Conservation (phyloP, 2,113 vertebrate species). For the Bambusicola thoracicus region DNA sequence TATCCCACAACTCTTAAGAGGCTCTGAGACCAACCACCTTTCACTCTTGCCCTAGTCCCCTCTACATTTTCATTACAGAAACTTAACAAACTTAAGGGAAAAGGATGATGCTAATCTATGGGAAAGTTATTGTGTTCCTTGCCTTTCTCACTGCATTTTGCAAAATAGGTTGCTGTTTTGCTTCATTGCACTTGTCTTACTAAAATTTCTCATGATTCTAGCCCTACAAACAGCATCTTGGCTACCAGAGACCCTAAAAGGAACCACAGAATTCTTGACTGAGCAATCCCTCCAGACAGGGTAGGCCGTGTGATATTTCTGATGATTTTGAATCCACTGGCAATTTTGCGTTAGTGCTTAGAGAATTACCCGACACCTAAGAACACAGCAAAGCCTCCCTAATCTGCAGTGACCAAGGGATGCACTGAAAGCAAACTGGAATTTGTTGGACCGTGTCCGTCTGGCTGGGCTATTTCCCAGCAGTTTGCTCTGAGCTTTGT, state of each 20-base stretch:
- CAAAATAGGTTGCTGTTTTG: not conserved
- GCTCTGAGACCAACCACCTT: not conserved
- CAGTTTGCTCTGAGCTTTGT: not conserved
- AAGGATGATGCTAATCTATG: not conserved
- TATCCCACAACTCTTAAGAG: not conserved
- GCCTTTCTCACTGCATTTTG: not conserved
- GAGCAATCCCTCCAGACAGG: not conserved
- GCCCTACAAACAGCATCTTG: not conserved
- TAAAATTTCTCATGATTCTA: not conserved
- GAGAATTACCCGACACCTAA: not conserved
- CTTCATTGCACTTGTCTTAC: not conserved
- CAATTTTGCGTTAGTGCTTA: not conserved
- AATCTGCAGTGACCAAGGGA: not conserved
- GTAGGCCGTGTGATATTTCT: not conserved
- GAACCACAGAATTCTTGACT: not conserved
- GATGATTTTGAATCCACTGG: not conserved
- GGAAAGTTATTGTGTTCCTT: not conserved
- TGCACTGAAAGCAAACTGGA: not conserved
- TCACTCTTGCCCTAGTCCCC: not conserved
- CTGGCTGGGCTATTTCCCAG: not conserved
- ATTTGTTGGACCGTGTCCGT: not conserved
- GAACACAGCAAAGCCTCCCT: not conserved
- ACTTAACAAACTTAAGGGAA: not conserved
- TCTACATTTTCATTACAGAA: not conserved
- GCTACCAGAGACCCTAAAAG: not conserved